A percentile compares a stretch with the other conserved stretches of the same genome.
Conservation (phyloP, 1,140 invertebrate genomes). For the Drosophila triauraria region DNA sequence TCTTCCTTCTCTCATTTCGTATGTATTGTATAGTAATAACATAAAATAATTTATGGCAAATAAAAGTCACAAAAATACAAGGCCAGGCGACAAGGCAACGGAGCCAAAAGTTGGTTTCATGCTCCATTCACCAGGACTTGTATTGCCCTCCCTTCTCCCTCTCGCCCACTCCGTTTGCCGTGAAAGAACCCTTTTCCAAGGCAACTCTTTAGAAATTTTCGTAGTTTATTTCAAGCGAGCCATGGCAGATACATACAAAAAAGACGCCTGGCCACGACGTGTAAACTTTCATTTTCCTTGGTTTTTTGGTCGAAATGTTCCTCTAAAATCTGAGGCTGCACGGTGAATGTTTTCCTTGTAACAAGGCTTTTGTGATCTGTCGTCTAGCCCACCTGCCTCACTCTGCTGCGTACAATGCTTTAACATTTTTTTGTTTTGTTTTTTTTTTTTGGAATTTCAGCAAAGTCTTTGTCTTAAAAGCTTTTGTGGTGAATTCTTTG, state of each 20-base stretch:
- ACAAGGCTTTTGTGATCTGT: constrained; percentile 50
- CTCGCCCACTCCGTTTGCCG: background rate
- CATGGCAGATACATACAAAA: constrained; percentile 11
- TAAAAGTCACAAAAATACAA: constrained; percentile 78
- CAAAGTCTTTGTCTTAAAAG: constrained; percentile 29
- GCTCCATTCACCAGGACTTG: constrained; percentile 43
- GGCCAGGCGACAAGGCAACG: constrained; percentile 25
- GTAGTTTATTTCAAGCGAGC: constrained; percentile 51
- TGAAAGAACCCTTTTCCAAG: constrained; percentile 34
- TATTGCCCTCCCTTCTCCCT: background rate
- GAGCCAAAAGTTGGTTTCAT: constrained; percentile 53
- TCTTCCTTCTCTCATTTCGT: constrained; percentile 17
- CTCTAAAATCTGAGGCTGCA: constrained; percentile 9
- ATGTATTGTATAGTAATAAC: constrained; percentile 79
- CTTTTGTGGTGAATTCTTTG: constrained; percentile 66
- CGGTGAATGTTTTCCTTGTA: constrained; percentile 36
- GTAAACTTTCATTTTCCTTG: constrained; percentile 61
- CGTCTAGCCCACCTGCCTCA: constrained; percentile 29
- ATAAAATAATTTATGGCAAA: constrained; percentile 79
- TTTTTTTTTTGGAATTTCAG: constrained; percentile 47
- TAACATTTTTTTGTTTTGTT: background rate
- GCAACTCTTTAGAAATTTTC: constrained; percentile 63
- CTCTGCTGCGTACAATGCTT: constrained; percentile 9
- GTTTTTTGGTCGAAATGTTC: constrained; percentile 1
- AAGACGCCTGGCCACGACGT: constrained; percentile 48